A percentile compares a stretch with the other conserved stretches of the same genome.
Evolutionary conservation across 1,140 invertebrate genomes (phyloP).

Genomic region (Bombus pyrosoma): DNA sequence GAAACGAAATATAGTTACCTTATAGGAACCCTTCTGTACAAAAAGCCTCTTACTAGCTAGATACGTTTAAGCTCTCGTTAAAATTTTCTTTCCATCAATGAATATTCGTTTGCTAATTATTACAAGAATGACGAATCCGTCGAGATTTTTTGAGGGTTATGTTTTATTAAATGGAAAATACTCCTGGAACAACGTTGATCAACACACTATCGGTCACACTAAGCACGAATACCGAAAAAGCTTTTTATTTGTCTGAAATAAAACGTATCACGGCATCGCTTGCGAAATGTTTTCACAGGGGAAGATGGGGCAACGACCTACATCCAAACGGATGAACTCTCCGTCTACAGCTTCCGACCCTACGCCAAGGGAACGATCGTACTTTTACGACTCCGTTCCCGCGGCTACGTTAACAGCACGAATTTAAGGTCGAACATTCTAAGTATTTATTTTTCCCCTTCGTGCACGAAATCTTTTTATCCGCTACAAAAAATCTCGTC

Average conservation of each 20-base stretch:
- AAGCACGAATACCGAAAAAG: neutral
- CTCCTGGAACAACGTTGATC: neutral
- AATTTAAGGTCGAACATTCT: neutral
- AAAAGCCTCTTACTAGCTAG: too few relatives aligned
- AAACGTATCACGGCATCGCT: neutral
- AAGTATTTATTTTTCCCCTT: neutral
- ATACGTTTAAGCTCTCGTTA: too few relatives aligned
- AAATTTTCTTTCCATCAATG: too few relatives aligned
- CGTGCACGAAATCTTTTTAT: neutral
- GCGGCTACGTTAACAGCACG: neutral
- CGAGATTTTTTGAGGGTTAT: too few relatives aligned
- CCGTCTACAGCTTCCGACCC: neutral
- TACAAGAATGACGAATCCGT: too few relatives aligned
- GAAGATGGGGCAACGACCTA: conserved; percentile 27
- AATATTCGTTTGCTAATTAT: too few relatives aligned
- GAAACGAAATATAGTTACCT: too few relatives aligned
- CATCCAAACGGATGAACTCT: neutral
- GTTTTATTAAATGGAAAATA: too few relatives aligned
- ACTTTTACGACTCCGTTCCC: neutral
- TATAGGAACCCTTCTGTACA: too few relatives aligned
- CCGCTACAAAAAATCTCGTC: neutral
- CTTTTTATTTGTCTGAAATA: neutral
- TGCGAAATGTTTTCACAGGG: neutral
- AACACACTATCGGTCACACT: neutral
- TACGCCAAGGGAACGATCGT: neutral